Conservation (phyloP, 2,113 vertebrate species). For the Aplodontia rufa region DNA sequence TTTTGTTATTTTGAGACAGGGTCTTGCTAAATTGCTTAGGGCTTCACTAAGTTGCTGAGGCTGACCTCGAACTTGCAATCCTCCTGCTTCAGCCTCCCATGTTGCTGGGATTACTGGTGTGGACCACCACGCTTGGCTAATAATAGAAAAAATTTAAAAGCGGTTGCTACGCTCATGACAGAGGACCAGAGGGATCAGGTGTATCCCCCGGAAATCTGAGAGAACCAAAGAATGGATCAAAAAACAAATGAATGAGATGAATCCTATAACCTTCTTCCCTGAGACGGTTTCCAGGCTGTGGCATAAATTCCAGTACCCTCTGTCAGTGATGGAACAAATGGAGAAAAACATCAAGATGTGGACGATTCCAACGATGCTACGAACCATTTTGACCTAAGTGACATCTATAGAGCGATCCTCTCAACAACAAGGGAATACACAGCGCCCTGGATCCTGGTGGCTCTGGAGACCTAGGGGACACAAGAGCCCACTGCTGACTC, state of each 20-base stretch:
- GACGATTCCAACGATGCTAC: neutral
- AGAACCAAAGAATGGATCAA: neutral
- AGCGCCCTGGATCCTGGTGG: neutral
- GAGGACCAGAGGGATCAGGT: neutral
- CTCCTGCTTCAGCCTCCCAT: too few species aligned
- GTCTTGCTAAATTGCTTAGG: too few species aligned
- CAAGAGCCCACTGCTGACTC: neutral
- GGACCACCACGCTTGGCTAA: too few species aligned
- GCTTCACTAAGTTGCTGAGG: too few species aligned
- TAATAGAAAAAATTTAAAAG: too few species aligned
- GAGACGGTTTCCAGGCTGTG: neutral
- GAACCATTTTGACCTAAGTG: neutral
- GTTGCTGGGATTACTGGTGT: too few species aligned
- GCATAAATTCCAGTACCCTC: neutral
- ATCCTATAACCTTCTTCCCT: too few species aligned
- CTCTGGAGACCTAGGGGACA: rapidly evolving
- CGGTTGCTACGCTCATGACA: neutral
- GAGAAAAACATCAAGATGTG: neutral
- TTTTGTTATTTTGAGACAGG: too few species aligned
- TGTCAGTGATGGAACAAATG: neutral
- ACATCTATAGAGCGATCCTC: neutral
- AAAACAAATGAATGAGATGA: neutral
- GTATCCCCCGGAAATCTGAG: neutral
- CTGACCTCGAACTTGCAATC: too few species aligned
- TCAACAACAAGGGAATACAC: neutral